Percentiles rank a stretch among this genome's conserved stretches.
These are phyloP conservation scores for Volucella inanis DNA, from an alignment of 2,888 invertebrate species.

Conservation along the genomic window DNA sequence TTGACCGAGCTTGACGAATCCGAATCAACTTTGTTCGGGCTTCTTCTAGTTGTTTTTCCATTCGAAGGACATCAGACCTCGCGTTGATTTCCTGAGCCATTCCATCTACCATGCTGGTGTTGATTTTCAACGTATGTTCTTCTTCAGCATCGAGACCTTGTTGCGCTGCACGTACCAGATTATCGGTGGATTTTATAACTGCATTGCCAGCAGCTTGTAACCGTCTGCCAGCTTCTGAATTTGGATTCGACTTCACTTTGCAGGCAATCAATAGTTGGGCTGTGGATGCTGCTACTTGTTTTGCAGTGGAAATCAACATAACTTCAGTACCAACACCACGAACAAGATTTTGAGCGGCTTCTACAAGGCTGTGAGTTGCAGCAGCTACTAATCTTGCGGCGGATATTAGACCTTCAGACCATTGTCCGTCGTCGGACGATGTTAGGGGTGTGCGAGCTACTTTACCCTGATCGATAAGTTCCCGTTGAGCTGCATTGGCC, in stretches of 20 bases:
- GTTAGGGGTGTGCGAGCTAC: slow-evolving; percentile 91
- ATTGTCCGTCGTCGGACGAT: slow-evolving; percentile 97
- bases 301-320: slow-evolving; percentile 96
- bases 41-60: slow-evolving; percentile 96
- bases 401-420: slow-evolving; percentile 98
- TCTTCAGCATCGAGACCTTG: slow-evolving; percentile 96
- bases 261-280: slow-evolving; percentile 99
- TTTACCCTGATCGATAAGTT: slow-evolving; percentile 95
- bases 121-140: slow-evolving; percentile 94
- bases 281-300: slow-evolving; percentile 98
- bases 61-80: slow-evolving; percentile 94
- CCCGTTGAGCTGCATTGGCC: slow-evolving; percentile 97
- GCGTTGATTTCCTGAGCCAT: slow-evolving; percentile 98
- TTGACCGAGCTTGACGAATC: slow-evolving; percentile 96
- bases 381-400: slow-evolving; percentile 98
- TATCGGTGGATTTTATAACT: slow-evolving; percentile 98
- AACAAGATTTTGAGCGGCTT: slow-evolving; percentile 98
- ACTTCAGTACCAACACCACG: slow-evolving; percentile 96
- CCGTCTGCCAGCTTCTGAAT: slow-evolving; percentile 95
- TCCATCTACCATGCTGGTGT: slow-evolving; percentile 96
- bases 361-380: slow-evolving; percentile 98
- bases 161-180: slow-evolving; percentile 96
- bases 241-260: slow-evolving; percentile 98
- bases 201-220: slow-evolving; percentile 97
- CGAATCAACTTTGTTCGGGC: slow-evolving; percentile 95